A percentile compares a stretch with the other conserved stretches of the same genome.
Conservation (phyloP, 2,797 vertebrate genomes). For the Valencia hispanica region DNA sequence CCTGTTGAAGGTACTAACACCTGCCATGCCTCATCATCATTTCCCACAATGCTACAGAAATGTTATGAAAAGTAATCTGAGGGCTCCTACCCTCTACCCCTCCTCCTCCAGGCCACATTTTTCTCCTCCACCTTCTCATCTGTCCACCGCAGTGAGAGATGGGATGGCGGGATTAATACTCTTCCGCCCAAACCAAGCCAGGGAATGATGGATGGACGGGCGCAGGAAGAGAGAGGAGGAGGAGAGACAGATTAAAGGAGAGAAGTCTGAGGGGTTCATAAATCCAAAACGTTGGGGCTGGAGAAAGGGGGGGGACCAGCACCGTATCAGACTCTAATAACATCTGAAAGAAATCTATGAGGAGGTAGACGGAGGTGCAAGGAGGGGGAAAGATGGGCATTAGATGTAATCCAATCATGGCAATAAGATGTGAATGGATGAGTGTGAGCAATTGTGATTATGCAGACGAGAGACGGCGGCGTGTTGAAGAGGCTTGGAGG, state of each 20-base stretch:
- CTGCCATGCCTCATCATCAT: constrained; percentile 37
- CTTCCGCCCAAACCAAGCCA: constrained; percentile 80
- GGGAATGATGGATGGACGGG: constrained; percentile 84
- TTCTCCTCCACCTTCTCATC: constrained; percentile 73
- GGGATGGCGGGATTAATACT: constrained; percentile 84
- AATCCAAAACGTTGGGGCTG: constrained; percentile 67
- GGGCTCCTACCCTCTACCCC: constrained; percentile 54
- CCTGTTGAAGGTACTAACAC: constrained; percentile 60
- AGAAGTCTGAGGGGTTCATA: constrained; percentile 80
- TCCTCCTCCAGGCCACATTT: constrained; percentile 33
- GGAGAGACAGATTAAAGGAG: constrained; percentile 76
- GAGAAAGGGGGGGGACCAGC: constrained; percentile 68
- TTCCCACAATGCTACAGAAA: constrained; percentile 63
- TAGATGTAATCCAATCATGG: constrained; percentile 78
- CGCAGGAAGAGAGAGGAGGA: constrained; percentile 76
- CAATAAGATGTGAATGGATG: constrained; percentile 80
- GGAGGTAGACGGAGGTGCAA: constrained; percentile 52
- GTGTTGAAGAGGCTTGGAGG: constrained; percentile 64
- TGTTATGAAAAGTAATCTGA: constrained; percentile 81
- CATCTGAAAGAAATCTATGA: constrained; percentile 79
- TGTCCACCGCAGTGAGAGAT: constrained; percentile 81
- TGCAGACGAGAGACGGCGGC: constrained; percentile 64
- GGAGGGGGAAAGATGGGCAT: constrained; percentile 53
- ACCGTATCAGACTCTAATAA: constrained; percentile 80
- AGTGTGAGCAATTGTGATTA: constrained; percentile 73